phyloP scores from a whole-genome alignment of 2,888 invertebrate genomes.

The Ditula angustiorana region DNA sequence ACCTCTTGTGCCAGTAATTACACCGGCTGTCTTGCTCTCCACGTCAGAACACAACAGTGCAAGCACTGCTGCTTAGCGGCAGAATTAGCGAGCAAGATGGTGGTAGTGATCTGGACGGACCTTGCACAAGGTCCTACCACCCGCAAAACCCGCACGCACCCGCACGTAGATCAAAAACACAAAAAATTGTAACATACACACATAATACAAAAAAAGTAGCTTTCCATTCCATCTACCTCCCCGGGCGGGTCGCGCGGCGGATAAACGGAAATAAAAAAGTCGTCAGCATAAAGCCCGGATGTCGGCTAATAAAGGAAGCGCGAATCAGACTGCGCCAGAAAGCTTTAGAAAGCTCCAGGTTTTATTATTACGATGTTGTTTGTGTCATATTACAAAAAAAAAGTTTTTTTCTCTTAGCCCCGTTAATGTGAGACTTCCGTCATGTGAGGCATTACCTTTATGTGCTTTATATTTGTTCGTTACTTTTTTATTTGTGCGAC shows the following conservation, averaged over 20 bases:
- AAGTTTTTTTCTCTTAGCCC: slow-evolving; percentile 47
- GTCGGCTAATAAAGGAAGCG: slow-evolving; percentile 75
- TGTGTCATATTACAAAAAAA: slow-evolving; percentile 56
- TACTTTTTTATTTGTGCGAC: slow-evolving; percentile 9
- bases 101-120: too few species aligned
- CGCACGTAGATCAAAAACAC: too few species aligned
- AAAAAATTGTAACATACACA: too few species aligned
- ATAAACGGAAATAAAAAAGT: slow-evolving; percentile 78
- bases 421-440: slow-evolving; percentile 20
- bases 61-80: too few species aligned
- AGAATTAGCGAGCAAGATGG: too few species aligned
- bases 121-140: too few species aligned
- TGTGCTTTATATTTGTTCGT: slow-evolving; percentile 26
- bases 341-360: slow-evolving; percentile 51
- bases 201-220: slow-evolving; percentile 44
- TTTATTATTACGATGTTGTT: slow-evolving; percentile 79
- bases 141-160: too few species aligned
- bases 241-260: slow-evolving; percentile 50
- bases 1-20: too few species aligned
- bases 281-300: slow-evolving; percentile 73
- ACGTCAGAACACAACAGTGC: too few species aligned
- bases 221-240: background rate
- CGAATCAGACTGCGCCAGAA: slow-evolving; percentile 63
- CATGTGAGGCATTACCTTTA: slow-evolving; percentile 26
- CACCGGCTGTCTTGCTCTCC: too few species aligned